Base-by-base conservation (phyloP, 2,113 vertebrate genomes). In the Budorcas taxicolor region DNA sequence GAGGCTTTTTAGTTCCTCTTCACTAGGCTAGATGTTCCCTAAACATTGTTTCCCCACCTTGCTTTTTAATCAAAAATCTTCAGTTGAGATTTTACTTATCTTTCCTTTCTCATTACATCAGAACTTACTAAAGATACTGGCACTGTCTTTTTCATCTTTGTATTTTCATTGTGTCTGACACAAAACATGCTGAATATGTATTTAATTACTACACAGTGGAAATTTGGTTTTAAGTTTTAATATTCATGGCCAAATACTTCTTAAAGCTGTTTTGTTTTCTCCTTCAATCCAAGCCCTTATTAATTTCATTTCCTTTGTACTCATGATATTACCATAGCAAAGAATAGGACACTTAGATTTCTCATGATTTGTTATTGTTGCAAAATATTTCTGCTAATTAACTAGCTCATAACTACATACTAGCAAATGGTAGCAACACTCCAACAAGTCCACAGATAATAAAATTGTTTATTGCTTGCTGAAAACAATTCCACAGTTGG, bases 381-480 rank as follows among this genome's bases (percentile, higher is more conserved):
- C 29, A 83, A 94, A 82, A 14, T 85, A 80, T 93, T 71, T 94
- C 76, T 74, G 55, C 31, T 84, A 87, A 29, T 76, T 87, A 40
- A 36, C 74, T 84, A 92, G 17, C 55, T 87, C 13, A 64, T 87
- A 58, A 45, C 17, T 52, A n/a, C n/a, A 94, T 8, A 19, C 9
- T 60, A 40, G 52, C 21, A 93, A 94, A 94, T 57, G 31, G 81
- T 43, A 89, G 83, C 33, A 84, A 80, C n/a, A 86, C 43, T 17
- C 19, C 4, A 3, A 67, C 40, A 90, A 47, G 23, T 80, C 27
- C 45, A 80, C 5, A 95, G 67, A 29, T 57, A 62, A 1, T 45
- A 45, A 45, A 45, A 88, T n/a, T 96, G 31, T 93, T 96, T 87
- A 74, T 84, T 97, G 85, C 57, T 90, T 95, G 25, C 84, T 88